Evolutionary conservation across 2,888 invertebrate species (phyloP).

Genomic region (Allacma fusca): DNA sequence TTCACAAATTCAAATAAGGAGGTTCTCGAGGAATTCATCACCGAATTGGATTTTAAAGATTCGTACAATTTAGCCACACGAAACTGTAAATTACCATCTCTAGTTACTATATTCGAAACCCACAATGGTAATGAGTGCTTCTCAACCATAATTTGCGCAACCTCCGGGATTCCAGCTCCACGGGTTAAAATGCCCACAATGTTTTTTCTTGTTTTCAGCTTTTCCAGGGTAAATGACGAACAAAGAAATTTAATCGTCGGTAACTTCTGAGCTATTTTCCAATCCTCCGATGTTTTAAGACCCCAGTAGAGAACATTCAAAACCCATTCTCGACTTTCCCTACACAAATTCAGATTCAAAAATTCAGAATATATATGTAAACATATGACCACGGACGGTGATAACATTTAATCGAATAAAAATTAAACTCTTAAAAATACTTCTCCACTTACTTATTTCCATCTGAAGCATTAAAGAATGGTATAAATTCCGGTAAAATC

Average conservation of each 20-base stretch:
- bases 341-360: conserved; percentile 34
- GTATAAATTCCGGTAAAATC: conserved; percentile 57
- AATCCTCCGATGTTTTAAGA: conserved; percentile 53
- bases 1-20: conserved; percentile 15
- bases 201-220: conserved; percentile 47
- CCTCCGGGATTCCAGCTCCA: conserved; percentile 56
- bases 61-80: conserved; percentile 50
- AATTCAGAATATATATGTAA: no score
- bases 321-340: conserved; percentile 59
- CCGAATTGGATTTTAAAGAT: conserved; percentile 44
- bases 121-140: conserved; percentile 55
- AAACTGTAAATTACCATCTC: conserved; percentile 41
- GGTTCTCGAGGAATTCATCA: background rate
- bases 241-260: conserved; percentile 59
- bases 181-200: conserved; percentile 53
- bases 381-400: no score
- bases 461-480: conserved; percentile 58
- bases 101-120: conserved; percentile 52
- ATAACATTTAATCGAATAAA: no score
- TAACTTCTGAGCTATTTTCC: conserved; percentile 55
- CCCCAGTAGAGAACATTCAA: conserved; percentile 55
- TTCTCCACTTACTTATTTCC: conserved; percentile 47
- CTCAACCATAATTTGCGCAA: conserved; percentile 56
- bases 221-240: conserved; percentile 56
- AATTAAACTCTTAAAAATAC: no score